Evolutionary conservation across 2,113 vertebrate genomes (phyloP), one percentile per base, ranked within the genome.

Genomic region (Tetrao urogallus): DNA sequence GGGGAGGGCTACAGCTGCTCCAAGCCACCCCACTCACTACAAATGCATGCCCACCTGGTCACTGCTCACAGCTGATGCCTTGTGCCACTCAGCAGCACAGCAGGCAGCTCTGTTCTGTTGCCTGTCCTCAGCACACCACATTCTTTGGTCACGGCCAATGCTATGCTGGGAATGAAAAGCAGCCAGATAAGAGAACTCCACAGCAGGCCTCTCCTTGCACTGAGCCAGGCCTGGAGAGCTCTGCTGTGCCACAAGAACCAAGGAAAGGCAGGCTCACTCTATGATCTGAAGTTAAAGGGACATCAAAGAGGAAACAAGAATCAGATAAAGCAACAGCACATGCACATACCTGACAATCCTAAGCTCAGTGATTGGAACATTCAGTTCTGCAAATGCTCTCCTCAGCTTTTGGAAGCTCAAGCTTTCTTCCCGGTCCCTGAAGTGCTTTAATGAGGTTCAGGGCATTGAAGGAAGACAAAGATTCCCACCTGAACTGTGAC

Each of bases 241-340:
- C 56, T 50, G 50, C 63, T 56, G 32, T 0, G 0, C 11, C 63
- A 64, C 6, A 21, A 0, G 0, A 30, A 48, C n/a, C 43, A 43
- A 43, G 13, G 32, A 4, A 65, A 40, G 0, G 0, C 0, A 1
- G 40, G 16, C 16, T 50, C 19, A 5, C 30, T 7, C 11, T 0
- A 2, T 16, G 22, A 45, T 70, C 67, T 79, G 57, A 74, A 75
- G 54, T 16, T 30, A 22, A n/a, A 71, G 2, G 7, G 22, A 8
- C 27, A 21, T 25, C 11, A 18, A 50, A 82, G 11, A 69, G 28
- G 27, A 78, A 77, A 13, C 28, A 58, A 56, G 60, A 47, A n/a
- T 22, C 3, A 14, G 25, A 78, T 28, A 11, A 42, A 67, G 60
- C 7, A 40, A 45, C 25, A 84, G 16, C 61, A 34, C 0, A 0